These are phyloP conservation scores for Latrodectus hesperus DNA, from an alignment of 2,888 invertebrate species.

Conservation along the genomic window DNA sequence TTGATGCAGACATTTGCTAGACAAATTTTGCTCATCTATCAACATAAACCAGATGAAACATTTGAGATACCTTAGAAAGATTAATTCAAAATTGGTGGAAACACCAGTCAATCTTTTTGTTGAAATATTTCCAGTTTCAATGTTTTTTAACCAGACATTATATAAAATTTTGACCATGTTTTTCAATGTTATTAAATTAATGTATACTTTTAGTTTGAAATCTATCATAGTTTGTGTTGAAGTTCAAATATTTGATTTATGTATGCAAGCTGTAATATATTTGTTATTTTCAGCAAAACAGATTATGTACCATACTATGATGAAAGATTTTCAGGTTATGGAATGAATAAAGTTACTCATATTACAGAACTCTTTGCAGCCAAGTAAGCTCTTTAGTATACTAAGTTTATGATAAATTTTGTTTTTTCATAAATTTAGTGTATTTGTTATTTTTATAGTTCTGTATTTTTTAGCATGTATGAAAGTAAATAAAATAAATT, in stretches of 20 bases:
- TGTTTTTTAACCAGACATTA: neutral
- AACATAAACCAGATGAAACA: no score
- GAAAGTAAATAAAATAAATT: no score
- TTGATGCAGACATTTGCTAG: no score
- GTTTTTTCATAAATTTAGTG: no score
- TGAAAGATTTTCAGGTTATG: slow-evolving; percentile 71
- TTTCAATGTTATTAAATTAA: neutral
- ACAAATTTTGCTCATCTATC: no score
- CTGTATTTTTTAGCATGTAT: no score
- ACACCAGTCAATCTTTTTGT: no score
- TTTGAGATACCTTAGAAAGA: no score
- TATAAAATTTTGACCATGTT: neutral
- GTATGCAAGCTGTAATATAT: neutral
- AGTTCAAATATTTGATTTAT: slow-evolving; percentile 4
- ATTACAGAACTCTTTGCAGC: slow-evolving; percentile 71
- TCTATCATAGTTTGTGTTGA: neutral
- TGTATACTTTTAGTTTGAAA: neutral
- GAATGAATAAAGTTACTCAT: slow-evolving; percentile 72
- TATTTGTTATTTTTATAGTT: no score
- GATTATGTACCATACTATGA: slow-evolving; percentile 68
- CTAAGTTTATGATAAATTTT: no score
- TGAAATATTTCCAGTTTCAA: neutral
- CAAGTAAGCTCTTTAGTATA: slow-evolving; percentile 44
- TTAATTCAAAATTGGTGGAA: no score
- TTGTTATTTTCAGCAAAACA: slow-evolving; percentile 63